A percentile compares a stretch with the other conserved stretches of the same genome.
Evolutionary conservation across 2,797 vertebrate genomes (phyloP).

Genomic region (Arvicola amphibius): DNA sequence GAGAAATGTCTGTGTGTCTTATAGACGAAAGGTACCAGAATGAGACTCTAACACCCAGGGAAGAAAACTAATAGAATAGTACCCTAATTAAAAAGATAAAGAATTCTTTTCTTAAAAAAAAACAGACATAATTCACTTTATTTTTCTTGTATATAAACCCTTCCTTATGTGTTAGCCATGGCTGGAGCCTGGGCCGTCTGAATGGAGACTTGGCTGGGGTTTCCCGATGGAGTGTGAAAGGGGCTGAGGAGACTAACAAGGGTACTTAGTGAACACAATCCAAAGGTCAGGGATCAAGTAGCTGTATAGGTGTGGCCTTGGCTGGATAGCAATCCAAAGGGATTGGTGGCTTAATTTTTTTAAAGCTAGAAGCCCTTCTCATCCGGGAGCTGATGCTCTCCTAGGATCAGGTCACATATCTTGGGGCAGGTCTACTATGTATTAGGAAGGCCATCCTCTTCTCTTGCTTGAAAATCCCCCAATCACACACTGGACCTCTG

Average conservation of each 20-base stretch:
- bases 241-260: background rate
- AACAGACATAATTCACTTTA: background rate
- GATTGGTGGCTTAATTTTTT: background rate
- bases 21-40: background rate
- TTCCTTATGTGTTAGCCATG: background rate
- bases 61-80: background rate
- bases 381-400: background rate
- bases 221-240: background rate
- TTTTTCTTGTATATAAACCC: background rate
- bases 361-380: background rate
- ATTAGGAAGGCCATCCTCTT: background rate
- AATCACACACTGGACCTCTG: background rate
- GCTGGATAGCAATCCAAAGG: no score
- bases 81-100: constrained; percentile 38
- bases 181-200: background rate
- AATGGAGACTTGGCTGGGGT: background rate
- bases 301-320: background rate
- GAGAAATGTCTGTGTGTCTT: background rate
- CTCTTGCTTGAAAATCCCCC: background rate
- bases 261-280: background rate
- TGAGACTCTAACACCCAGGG: background rate
- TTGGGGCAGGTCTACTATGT: background rate
- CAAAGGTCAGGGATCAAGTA: background rate
- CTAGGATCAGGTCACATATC: background rate
- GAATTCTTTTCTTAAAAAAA: background rate